Evolutionary conservation across 2,797 vertebrate genomes (phyloP), one percentile per base, ranked within the genome.

Genomic region (Lerista edwardsae): DNA sequence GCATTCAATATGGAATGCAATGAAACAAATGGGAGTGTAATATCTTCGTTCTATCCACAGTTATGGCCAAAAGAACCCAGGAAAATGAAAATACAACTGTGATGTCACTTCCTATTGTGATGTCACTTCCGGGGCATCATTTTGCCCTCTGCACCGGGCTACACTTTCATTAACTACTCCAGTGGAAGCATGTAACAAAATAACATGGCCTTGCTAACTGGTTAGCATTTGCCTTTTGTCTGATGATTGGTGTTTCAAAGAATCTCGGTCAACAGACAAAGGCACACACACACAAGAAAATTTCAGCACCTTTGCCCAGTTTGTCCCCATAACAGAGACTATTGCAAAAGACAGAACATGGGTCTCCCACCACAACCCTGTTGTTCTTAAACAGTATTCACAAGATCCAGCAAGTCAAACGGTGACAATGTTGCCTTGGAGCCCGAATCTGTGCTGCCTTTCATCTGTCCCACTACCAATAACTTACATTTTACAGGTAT

Each of bases 381-480:
- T 36, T 15, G 73, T 78, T 79, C n/a, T 80, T 87, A 62, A 88
- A 64, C n/a, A 62, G 6, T 23, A 87, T 21, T 80, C 80, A 73
- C 67, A 80, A 3, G 6, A 41, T 77, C 34, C 61, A 73, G 81
- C 57, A 74, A 17, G 41, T 29, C 84, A 64, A 64, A 61, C 15
- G 12, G 10, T 21, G 31, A n/a, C 19, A 19, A 12, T 2, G 4
- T 21, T 34, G 2, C 14, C n/a, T 36, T 19, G 47, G 55, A 59
- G 27, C 8, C 17, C 31, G 41, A 14, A 9, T 39, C 31, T 29
- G 15, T 12, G 23, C 21, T 36, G 23, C 21, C 8, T 47, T 31
- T 44, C 14, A 67, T 31, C n/a, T 41, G 34, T 21, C 17, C 29
- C 47, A 21, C 57, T 67, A 81, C 25, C 41, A 87, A 57, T 51